Evolutionary conservation across 2,113 vertebrate species (phyloP).

Genomic region (Neomonachus schauinslandi): DNA sequence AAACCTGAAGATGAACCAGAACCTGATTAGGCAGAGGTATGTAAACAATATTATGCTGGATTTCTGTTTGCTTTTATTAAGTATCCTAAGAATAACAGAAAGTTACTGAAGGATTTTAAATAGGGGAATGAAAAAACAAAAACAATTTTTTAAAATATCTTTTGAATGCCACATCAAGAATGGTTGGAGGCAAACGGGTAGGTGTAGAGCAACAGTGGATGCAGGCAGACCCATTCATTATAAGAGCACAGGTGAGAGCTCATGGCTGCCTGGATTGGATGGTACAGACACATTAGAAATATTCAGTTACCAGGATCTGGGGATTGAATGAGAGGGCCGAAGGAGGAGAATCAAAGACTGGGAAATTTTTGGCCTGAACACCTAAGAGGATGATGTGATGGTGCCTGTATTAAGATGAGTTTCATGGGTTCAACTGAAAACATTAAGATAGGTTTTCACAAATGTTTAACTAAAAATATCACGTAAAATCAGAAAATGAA

Average conservation of each 20-base stretch:
- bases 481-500: background rate
- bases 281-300: background rate
- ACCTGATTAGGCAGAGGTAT: background rate
- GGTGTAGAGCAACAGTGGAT: background rate
- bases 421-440: conserved; percentile 16
- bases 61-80: conserved; percentile 7
- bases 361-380: background rate
- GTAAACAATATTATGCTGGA: background rate
- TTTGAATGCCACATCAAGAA: background rate
- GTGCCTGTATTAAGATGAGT: background rate
- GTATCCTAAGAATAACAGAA: background rate
- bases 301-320: background rate
- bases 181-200: background rate
- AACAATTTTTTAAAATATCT: background rate
- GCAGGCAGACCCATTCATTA: background rate
- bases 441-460: background rate
- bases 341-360: background rate
- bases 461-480: background rate
- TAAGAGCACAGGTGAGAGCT: background rate
- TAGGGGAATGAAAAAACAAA: background rate
- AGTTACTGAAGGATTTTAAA: conserved; percentile 15
- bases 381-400: background rate
- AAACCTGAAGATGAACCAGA: background rate
- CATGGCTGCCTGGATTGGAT: background rate
- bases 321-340: background rate